Evolutionary conservation across 2,888 invertebrate species (phyloP).

Genomic region (Proisotoma minuta): DNA sequence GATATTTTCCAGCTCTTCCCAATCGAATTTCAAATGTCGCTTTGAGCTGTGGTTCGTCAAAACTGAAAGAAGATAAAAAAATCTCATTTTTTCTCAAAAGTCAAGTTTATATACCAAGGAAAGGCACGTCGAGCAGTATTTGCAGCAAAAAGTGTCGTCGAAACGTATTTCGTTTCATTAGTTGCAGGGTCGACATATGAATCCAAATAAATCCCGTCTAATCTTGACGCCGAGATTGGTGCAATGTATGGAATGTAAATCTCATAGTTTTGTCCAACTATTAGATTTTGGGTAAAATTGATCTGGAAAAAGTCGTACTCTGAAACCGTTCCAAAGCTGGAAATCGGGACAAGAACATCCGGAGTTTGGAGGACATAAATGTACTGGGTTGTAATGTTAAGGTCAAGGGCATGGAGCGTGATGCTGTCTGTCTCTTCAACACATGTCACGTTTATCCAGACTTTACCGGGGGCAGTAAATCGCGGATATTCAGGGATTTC

Average conservation of each 20-base stretch:
- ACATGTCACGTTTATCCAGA: slow-evolving; percentile 32
- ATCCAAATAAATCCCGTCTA: slow-evolving; percentile 41
- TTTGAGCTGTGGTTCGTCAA: slow-evolving; percentile 49
- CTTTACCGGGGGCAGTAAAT: slow-evolving; percentile 35
- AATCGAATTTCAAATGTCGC: slow-evolving; percentile 32
- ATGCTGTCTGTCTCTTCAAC: slow-evolving; percentile 25
- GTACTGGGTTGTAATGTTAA: slow-evolving; percentile 18
- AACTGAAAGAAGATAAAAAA: slow-evolving; percentile 49
- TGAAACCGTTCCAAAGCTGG: slow-evolving; percentile 8
- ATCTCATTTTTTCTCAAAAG: neutral
- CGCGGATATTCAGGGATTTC: slow-evolving; percentile 20
- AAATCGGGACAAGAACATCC: neutral
- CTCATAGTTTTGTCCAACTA: slow-evolving; percentile 24
- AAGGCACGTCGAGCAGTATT: slow-evolving; percentile 59
- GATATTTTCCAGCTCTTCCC: slow-evolving; percentile 27
- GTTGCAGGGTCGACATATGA: slow-evolving; percentile 31
- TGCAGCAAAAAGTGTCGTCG: slow-evolving; percentile 36
- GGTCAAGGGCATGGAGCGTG: slow-evolving; percentile 30
- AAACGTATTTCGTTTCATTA: slow-evolving; percentile 36
- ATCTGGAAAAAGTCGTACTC: slow-evolving; percentile 29
- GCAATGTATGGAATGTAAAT: slow-evolving; percentile 31
- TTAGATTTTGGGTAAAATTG: slow-evolving; percentile 15
- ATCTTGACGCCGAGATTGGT: slow-evolving; percentile 26
- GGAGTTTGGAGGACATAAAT: neutral
- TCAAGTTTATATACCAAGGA: slow-evolving; percentile 54